Evolutionary conservation across 1,140 invertebrate genomes (phyloP).

Genomic region (Oreohelix idahoensis): DNA sequence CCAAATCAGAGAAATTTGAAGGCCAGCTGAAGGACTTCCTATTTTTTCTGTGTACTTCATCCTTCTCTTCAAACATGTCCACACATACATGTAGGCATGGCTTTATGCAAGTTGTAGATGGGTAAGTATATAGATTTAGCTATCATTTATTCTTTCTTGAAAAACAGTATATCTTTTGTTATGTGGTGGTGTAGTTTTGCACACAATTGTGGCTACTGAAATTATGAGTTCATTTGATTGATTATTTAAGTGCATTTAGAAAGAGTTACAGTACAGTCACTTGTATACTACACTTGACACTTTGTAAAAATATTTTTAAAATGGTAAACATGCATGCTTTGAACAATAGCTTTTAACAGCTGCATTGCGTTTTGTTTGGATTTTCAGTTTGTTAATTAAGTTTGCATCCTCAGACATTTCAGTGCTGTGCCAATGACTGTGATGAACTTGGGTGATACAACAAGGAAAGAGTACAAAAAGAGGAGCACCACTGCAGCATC

Average conservation of each 20-base stretch:
- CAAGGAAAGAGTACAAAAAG: constrained; percentile 29
- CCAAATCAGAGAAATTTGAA: neutral
- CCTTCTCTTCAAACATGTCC: constrained; percentile 5
- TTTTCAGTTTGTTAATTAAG: neutral
- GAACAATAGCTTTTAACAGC: too few relatives aligned
- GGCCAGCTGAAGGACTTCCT: constrained; percentile 9
- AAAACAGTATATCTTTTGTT: too few relatives aligned
- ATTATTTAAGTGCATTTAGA: too few relatives aligned
- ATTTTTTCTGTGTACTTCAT: constrained; percentile 26
- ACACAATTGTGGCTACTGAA: too few relatives aligned
- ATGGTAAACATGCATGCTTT: too few relatives aligned
- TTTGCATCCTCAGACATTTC: constrained; percentile 21
- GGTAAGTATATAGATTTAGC: neutral
- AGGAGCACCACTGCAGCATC: constrained; percentile 5
- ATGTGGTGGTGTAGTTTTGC: too few relatives aligned
- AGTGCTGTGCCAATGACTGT: constrained; percentile 7
- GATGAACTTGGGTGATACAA: constrained; percentile 36
- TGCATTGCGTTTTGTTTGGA: neutral
- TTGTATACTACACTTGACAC: too few relatives aligned
- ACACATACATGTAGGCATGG: constrained; percentile 19
- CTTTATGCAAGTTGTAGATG: constrained; percentile 9
- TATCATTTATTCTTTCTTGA: too few relatives aligned
- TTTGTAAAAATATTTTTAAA: too few relatives aligned
- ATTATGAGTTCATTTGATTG: too few relatives aligned
- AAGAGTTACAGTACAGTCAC: too few relatives aligned